Evolutionary conservation across 2,113 vertebrate species (phyloP), one percentile per base, ranked within the genome.

Genomic region (Henicopernis longicauda): DNA sequence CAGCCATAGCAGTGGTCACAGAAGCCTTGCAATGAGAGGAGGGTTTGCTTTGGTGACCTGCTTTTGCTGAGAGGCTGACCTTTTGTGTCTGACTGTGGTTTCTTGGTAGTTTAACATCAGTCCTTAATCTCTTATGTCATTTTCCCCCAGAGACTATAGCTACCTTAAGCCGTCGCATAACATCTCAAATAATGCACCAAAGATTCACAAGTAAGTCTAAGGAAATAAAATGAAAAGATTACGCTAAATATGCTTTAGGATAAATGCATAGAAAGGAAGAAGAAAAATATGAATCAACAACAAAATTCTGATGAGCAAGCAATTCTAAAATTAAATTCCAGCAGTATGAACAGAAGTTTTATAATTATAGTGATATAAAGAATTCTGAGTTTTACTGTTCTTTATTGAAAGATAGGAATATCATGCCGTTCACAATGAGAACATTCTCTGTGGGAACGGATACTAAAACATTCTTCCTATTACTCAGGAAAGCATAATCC

Each of bases 381-480:
- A 89, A 86, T 81, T 95, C 61, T 80, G 36, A 91, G 83, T 72
- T 82, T 96, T 45, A 67, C 31, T 63, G 16, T 73, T 50, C 52
- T 71, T 61, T 54, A 47, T 32, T 91, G 54, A 77, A 97, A 84
- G 49, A 40, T 81, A 90, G 50, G 84, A 91, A 62, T 92, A 76
- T 49, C 10, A 2, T 74, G 29, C 36, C 6, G 3, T 89, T 87
- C 59, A 69, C 10, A 13, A 27, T 42, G 23, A 38, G 26, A 81
- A 63, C 34, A 7, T 83, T 97, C 49, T 89, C 93, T 96, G 81
- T 91, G 71, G 81, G 58, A 96, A 94, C 90, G 87, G 27, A 63
- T 83, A 65, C 19, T 79, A 95, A 85, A 90, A 76, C 47, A 88
- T 74, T 81, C 70, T 62, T 95, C 40, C 54, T 88, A 13, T 58